Percentiles rank a stretch among this genome's conserved stretches.
Evolutionary conservation across 2,888 invertebrate genomes (phyloP).

Genomic region (Athrips mouffetella): DNA sequence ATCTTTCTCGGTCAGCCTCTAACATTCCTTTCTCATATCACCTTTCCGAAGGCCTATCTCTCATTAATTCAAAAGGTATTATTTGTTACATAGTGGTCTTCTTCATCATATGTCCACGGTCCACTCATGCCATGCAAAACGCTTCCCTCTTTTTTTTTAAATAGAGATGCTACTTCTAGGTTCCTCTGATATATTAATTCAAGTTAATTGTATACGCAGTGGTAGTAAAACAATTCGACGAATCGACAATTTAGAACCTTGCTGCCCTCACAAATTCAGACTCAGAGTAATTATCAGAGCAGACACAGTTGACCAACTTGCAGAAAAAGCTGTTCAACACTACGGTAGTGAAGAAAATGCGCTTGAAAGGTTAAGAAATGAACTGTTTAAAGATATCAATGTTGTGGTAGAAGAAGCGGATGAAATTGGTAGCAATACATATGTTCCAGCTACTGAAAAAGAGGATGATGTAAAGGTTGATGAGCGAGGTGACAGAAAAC

Average conservation of each 20-base stretch:
- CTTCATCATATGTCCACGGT: too few species aligned
- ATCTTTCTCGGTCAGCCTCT: too few species aligned
- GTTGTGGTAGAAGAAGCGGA: background rate
- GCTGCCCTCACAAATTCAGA: constrained; percentile 70
- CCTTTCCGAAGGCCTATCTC: too few species aligned
- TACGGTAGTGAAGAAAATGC: constrained; percentile 41
- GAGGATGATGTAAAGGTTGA: background rate
- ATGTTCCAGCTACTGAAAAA: background rate
- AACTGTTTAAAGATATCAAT: background rate
- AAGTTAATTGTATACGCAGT: constrained; percentile 51
- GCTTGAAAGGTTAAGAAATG: constrained; percentile 28
- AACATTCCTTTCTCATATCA: too few species aligned
- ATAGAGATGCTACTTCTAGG: too few species aligned
- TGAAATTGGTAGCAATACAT: background rate
- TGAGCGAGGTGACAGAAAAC: background rate
- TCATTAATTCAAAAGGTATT: too few species aligned
- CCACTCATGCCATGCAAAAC: too few species aligned
- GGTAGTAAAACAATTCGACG: constrained; percentile 61
- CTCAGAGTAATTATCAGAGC: constrained; percentile 53
- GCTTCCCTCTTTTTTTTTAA: too few species aligned
- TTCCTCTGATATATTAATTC: too few species aligned
- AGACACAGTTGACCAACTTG: constrained; percentile 36
- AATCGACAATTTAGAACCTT: constrained; percentile 65
- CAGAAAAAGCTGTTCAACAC: constrained; percentile 38
- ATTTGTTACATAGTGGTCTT: too few species aligned